Conservation (phyloP, 2,113 vertebrate genomes). For the Tichodroma muraria region DNA sequence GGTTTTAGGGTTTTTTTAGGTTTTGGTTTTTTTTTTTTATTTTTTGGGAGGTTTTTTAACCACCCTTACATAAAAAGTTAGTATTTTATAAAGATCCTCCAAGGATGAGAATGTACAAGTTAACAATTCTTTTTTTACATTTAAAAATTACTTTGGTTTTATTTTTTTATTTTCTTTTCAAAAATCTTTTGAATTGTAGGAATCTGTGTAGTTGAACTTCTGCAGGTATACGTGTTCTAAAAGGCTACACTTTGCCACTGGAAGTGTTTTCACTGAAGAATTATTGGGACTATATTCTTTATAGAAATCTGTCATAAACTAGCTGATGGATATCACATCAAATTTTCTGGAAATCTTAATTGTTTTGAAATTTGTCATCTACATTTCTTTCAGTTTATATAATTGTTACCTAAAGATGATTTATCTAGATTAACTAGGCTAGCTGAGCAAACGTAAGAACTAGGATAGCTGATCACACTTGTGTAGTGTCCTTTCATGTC, state of each 20-base stretch:
- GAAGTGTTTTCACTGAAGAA: not conserved
- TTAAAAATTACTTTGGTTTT: not conserved
- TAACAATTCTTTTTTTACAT: not conserved
- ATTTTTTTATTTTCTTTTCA: not conserved
- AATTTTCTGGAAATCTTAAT: not conserved
- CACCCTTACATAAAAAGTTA: not conserved
- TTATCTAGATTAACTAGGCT: not conserved
- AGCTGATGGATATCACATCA: not conserved
- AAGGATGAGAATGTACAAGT: not conserved
- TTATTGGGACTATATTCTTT: not conserved
- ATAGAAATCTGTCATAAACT: not conserved
- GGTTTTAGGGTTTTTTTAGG: not conserved
- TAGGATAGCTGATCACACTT: not conserved
- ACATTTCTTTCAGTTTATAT: not conserved
- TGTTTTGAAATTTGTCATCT: not conserved
- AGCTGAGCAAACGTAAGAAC: not conserved
- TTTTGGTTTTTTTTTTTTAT: not conserved
- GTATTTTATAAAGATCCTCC: not conserved
- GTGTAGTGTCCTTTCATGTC: not conserved
- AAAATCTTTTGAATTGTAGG: not conserved
- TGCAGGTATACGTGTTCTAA: not conserved
- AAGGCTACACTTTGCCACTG: not conserved
- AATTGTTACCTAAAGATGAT: not conserved
- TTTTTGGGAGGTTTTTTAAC: not conserved
- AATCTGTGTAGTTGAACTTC: not conserved